These are phyloP conservation scores for Amphiprion percula DNA, from an alignment of 2,113 vertebrate species.

Conservation along the genomic window DNA sequence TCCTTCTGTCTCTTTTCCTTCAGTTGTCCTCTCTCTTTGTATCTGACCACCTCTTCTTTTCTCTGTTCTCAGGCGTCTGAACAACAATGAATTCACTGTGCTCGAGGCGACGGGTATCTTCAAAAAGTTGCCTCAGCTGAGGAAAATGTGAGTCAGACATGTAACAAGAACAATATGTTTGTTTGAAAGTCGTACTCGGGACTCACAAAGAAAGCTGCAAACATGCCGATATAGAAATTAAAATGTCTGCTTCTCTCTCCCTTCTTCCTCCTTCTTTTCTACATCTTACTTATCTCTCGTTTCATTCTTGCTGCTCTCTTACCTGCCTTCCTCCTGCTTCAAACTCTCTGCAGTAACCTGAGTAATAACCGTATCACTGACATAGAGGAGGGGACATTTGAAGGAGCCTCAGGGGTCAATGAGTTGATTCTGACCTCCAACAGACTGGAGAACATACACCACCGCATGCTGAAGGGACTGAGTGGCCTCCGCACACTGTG, in stretches of 20 bases:
- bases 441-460: constrained; percentile 91
- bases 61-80: constrained; percentile 88
- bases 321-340: neutral
- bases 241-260: neutral
- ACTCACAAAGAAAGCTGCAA: constrained; percentile 23
- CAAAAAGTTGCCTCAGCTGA: constrained; percentile 96
- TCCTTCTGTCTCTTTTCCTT: neutral
- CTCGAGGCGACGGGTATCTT: constrained; percentile 97
- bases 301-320: constrained; percentile 15
- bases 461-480: constrained; percentile 96
- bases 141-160: constrained; percentile 93
- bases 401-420: constrained; percentile 94
- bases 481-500: constrained; percentile 95
- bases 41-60: constrained; percentile 42
- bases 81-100: constrained; percentile 98
- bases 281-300: neutral
- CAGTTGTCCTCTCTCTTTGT: constrained; percentile 35
- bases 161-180: constrained; percentile 6
- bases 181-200: constrained; percentile 30
- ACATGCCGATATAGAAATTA: constrained; percentile 17
- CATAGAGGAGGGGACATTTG: constrained; percentile 98
- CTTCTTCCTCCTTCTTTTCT: neutral
- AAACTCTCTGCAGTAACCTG: constrained; percentile 87
- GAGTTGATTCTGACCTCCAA: constrained; percentile 96
- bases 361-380: constrained; percentile 99